Conservation (phyloP, 2,888 invertebrate genomes). For the Blastobasis lacticolella region DNA sequence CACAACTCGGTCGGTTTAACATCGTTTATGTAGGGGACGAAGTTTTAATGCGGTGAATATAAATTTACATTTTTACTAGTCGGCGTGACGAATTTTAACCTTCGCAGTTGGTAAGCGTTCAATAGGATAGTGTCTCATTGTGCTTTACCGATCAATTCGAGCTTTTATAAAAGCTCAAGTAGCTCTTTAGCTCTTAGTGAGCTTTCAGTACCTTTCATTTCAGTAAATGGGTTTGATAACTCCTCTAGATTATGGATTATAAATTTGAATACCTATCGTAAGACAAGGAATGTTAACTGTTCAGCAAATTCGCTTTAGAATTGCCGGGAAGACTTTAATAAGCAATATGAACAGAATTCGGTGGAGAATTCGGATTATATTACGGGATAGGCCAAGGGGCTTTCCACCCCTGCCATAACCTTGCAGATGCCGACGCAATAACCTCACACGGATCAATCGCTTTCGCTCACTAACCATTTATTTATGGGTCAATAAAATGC, state of each 20-base stretch:
- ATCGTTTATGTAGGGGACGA: slow-evolving; percentile 26
- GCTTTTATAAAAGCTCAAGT: no score
- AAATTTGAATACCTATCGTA: no score
- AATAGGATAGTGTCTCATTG: no score
- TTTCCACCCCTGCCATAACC: slow-evolving; percentile 36
- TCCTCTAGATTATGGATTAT: no score
- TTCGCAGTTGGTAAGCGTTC: background rate
- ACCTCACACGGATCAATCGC: slow-evolving; percentile 33
- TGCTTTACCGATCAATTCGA: no score
- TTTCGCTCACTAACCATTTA: slow-evolving; percentile 25
- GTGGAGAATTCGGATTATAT: slow-evolving; percentile 33
- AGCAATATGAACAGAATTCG: slow-evolving; percentile 26
- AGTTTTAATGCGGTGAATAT: slow-evolving; percentile 37
- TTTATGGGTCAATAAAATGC: slow-evolving; percentile 14
- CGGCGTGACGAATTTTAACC: slow-evolving; percentile 4
- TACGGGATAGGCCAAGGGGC: slow-evolving; percentile 26
- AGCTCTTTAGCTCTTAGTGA: no score
- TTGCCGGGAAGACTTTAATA: slow-evolving; percentile 19
- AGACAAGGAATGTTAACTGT: no score
- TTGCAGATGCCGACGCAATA: slow-evolving; percentile 39
- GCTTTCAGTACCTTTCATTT: no score
- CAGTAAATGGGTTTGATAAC: no score
- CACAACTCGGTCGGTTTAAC: slow-evolving; percentile 34
- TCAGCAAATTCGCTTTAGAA: no score
- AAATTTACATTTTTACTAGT: slow-evolving; percentile 24